A percentile compares a stretch with the other conserved stretches of the same genome.
Evolutionary conservation across 2,113 vertebrate genomes (phyloP).

Genomic region (Salvelinus namaycush): DNA sequence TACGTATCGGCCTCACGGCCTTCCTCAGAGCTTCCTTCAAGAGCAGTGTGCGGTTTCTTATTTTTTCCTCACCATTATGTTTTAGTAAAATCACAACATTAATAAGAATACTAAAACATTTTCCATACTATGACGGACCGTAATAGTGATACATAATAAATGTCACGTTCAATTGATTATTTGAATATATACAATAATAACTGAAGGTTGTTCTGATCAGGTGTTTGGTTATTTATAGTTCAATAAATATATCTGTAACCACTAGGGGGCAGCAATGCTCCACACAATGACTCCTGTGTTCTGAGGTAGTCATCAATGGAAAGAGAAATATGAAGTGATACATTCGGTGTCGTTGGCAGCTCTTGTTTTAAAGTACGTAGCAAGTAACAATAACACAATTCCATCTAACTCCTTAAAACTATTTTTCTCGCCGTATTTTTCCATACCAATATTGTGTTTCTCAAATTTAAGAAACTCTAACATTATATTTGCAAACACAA

Average conservation of each 20-base stretch:
- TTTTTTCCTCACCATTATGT: background rate
- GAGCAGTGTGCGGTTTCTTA: background rate
- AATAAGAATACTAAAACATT: background rate
- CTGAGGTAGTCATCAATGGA: constrained; percentile 18
- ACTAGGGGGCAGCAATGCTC: constrained; percentile 80
- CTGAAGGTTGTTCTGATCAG: background rate
- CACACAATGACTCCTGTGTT: constrained; percentile 51
- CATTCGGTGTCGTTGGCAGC: constrained; percentile 51
- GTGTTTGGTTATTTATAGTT: constrained; percentile 13
- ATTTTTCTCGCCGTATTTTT: background rate
- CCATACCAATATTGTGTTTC: background rate
- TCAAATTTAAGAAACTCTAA: background rate
- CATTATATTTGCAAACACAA: background rate
- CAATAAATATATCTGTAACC: constrained; percentile 40
- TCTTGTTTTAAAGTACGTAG: background rate
- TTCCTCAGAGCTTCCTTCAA: no score
- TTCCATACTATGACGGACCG: background rate
- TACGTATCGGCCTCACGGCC: no score
- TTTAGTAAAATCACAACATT: background rate
- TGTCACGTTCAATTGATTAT: background rate
- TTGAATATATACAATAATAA: background rate
- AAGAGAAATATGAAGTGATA: constrained; percentile 47
- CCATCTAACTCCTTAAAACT: background rate
- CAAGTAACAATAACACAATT: background rate
- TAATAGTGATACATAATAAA: background rate